Conservation (phyloP, 2,113 vertebrate species). For the Scytalopus superciliaris region DNA sequence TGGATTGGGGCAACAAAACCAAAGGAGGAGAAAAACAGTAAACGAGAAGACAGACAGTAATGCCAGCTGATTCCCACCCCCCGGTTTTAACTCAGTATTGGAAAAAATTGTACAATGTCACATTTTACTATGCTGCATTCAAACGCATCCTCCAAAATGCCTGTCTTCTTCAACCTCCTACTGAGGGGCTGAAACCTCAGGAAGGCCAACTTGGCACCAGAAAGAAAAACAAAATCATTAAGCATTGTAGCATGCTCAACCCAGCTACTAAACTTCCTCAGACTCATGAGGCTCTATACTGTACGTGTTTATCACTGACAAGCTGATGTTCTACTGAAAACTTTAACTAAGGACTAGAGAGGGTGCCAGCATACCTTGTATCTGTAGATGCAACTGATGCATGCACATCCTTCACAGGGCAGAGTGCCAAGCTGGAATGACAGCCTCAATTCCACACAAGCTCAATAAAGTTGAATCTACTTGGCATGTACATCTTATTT, state of each 20-base stretch:
- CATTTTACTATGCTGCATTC: background rate
- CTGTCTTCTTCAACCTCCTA: background rate
- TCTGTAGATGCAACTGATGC: background rate
- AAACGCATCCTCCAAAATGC: background rate
- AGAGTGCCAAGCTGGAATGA: background rate
- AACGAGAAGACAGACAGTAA: background rate
- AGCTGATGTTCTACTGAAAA: background rate
- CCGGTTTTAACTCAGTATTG: background rate
- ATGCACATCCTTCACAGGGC: background rate
- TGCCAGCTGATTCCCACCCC: background rate
- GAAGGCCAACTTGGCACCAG: background rate
- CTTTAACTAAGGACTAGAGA: background rate
- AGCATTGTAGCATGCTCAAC: background rate
- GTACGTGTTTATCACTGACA: background rate
- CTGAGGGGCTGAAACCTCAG: background rate
- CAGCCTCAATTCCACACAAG: background rate
- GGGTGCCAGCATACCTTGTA: background rate
- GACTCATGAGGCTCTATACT: background rate
- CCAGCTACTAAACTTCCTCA: background rate
- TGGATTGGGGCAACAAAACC: background rate
- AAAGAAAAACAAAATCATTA: background rate
- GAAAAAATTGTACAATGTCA: background rate
- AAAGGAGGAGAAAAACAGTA: background rate
- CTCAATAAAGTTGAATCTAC: background rate
- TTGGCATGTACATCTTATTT: background rate